These are phyloP conservation scores for Halcyon senegalensis DNA, from an alignment of 2,113 vertebrate genomes.

Conservation along the genomic window DNA sequence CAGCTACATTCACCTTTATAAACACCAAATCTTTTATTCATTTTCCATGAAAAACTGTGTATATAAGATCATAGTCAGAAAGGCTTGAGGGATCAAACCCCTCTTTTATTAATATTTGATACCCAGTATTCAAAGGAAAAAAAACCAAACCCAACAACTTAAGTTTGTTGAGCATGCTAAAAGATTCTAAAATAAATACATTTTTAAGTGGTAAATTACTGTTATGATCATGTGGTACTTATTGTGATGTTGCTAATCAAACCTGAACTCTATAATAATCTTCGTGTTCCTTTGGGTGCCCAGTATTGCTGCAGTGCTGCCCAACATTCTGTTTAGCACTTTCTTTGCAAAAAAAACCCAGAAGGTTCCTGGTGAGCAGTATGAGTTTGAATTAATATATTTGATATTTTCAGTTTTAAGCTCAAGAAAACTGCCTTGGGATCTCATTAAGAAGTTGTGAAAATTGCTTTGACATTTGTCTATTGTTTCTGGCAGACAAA, in stretches of 20 bases:
- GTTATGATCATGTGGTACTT: conserved; percentile 1
- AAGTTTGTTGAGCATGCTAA: neutral
- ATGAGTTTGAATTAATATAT: conserved; percentile 57
- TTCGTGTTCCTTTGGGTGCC: neutral
- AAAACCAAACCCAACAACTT: neutral
- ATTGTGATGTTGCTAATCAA: conserved; percentile 47
- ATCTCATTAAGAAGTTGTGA: conserved; percentile 71
- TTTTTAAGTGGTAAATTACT: conserved; percentile 55
- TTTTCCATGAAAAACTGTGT: neutral
- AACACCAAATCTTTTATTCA: neutral
- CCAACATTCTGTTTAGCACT: neutral
- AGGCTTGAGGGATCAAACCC: neutral
- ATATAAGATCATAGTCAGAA: conserved; percentile 7
- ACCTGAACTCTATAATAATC: conserved; percentile 31
- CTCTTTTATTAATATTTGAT: conserved; percentile 31
- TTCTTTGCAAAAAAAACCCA: neutral
- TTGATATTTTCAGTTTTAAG: conserved; percentile 56
- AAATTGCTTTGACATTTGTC: conserved; percentile 70
- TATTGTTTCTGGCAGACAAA: conserved; percentile 59
- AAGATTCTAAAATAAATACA: conserved; percentile 46
- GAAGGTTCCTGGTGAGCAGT: conserved; percentile 1
- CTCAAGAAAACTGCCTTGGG: conserved; percentile 51
- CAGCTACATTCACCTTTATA: neutral
- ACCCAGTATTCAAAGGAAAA: conserved; percentile 44
- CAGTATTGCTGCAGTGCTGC: neutral